phyloP scores from a whole-genome alignment of 2,888 invertebrate species.

The Eupithecia vulgata region DNA sequence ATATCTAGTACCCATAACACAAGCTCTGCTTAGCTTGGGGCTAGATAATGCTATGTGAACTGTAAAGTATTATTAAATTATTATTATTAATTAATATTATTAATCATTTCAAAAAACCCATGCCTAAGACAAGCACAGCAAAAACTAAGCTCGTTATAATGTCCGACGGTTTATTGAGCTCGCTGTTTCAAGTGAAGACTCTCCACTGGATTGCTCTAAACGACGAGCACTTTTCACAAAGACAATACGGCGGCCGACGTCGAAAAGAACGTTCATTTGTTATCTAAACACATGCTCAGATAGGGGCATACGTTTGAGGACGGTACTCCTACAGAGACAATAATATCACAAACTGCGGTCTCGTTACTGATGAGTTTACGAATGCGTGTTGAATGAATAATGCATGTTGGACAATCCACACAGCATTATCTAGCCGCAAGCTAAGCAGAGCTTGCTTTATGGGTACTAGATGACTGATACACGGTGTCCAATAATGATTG shows the following conservation, averaged over 20 bases:
- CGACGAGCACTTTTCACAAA: constrained; percentile 52
- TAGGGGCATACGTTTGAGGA: neutral
- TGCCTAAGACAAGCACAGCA: neutral
- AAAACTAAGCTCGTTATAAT: constrained; percentile 17
- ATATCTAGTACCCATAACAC: too few relatives aligned
- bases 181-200: constrained; percentile 51
- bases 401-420: too few relatives aligned
- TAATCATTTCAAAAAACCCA: neutral
- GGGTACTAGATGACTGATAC: too few relatives aligned
- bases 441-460: too few relatives aligned
- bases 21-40: too few relatives aligned
- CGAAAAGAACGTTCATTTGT: constrained; percentile 51
- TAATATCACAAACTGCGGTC: neutral
- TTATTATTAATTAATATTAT: too few relatives aligned
- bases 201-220: constrained; percentile 60
- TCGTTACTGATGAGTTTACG: neutral
- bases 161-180: constrained; percentile 45
- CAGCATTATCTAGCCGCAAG: too few relatives aligned
- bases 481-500: too few relatives aligned
- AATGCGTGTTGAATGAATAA: too few relatives aligned
- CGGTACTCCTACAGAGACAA: neutral
- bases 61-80: too few relatives aligned
- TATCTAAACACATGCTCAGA: constrained; percentile 38
- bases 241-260: constrained; percentile 47
- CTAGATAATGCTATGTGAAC: too few relatives aligned